Evolutionary conservation across 2,113 vertebrate species (phyloP).

Genomic region (Oenanthe melanoleuca): DNA sequence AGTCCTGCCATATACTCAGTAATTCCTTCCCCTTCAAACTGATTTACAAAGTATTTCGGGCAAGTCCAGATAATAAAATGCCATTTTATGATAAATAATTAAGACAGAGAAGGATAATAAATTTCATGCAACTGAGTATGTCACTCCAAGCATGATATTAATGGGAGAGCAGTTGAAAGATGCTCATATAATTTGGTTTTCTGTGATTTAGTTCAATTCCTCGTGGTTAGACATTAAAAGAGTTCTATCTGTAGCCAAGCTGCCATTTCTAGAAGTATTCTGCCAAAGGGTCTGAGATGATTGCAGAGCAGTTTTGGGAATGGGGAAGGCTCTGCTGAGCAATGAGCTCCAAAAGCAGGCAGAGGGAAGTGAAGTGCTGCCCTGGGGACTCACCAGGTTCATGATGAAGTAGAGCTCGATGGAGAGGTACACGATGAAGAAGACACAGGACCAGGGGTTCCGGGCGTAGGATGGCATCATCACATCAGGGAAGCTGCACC

Average conservation of each 20-base stretch:
- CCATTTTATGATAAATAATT: slow-evolving; percentile 55
- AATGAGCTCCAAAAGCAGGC: background rate
- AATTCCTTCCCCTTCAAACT: slow-evolving; percentile 30
- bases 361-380: background rate
- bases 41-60: slow-evolving; percentile 58
- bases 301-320: background rate
- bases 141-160: slow-evolving; percentile 35
- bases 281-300: background rate
- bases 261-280: background rate
- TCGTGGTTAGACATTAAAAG: slow-evolving; percentile 4
- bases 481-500: slow-evolving; percentile 92
- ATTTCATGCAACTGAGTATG: background rate
- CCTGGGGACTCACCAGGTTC: slow-evolving; percentile 84
- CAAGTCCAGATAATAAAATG: slow-evolving; percentile 53
- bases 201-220: slow-evolving; percentile 48
- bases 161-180: slow-evolving; percentile 20
- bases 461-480: slow-evolving; percentile 98
- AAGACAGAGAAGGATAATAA: slow-evolving; percentile 40
- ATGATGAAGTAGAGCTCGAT: slow-evolving; percentile 99
- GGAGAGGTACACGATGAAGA: slow-evolving; percentile 99
- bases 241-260: background rate
- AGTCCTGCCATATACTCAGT: background rate
- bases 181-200: background rate
- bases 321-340: background rate
- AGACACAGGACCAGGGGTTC: slow-evolving; percentile 94